A percentile compares a stretch with the other conserved stretches of the same genome.
Conservation (phyloP, 2,797 vertebrate genomes). For the Octomys mimax region DNA sequence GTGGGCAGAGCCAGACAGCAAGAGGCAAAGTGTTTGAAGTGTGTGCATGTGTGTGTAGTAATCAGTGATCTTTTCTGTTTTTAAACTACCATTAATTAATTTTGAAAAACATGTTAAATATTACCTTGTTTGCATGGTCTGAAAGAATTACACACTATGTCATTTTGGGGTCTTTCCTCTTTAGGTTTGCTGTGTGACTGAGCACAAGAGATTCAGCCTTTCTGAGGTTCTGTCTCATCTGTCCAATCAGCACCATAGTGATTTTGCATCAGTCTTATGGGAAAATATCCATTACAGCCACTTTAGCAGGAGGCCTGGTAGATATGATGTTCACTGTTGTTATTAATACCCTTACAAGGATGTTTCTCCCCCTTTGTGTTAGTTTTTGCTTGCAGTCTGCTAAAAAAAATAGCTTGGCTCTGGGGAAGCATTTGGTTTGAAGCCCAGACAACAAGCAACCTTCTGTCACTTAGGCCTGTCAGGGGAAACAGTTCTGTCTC, state of each 20-base stretch:
- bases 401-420: neutral
- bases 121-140: neutral
- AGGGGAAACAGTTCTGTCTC: neutral
- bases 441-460: neutral
- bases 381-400: neutral
- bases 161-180: neutral
- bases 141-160: rapidly evolving
- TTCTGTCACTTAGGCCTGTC: neutral
- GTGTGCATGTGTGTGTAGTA: neutral
- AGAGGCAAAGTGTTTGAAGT: neutral
- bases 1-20: rapidly evolving
- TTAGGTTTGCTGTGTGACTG: neutral
- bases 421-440: neutral
- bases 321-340: rapidly evolving
- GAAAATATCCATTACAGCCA: rapidly evolving
- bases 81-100: neutral
- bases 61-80: rapidly evolving
- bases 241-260: rapidly evolving
- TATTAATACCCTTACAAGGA: rapidly evolving
- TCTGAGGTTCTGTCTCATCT: neutral
- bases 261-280: rapidly evolving
- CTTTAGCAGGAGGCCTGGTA: rapidly evolving
- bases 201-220: neutral
- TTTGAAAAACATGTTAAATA: neutral
- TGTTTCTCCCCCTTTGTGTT: neutral